These are phyloP conservation scores for Pterostichus niger DNA, from an alignment of 2,888 invertebrate genomes.

Conservation along the genomic window DNA sequence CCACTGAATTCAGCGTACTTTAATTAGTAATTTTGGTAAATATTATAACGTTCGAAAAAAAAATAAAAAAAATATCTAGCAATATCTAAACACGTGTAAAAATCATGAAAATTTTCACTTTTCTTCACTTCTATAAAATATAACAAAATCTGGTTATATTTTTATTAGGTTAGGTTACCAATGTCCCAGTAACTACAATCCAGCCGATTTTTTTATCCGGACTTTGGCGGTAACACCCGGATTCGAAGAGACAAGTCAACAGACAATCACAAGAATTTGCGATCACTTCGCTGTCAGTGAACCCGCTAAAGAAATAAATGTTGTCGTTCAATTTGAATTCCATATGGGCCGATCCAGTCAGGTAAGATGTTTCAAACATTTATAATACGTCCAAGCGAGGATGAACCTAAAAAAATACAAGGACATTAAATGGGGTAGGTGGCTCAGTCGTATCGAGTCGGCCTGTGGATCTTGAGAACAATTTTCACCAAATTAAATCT, in stretches of 20 bases:
- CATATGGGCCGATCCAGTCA: conserved; percentile 82
- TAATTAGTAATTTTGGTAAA: not conserved
- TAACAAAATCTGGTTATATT: not conserved
- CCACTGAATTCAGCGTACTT: too few species aligned
- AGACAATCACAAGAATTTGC: conserved; percentile 86
- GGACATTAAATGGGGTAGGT: too few species aligned
- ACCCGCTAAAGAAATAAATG: conserved; percentile 87
- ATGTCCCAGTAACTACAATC: conserved; percentile 91
- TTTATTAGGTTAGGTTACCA: conserved; percentile 83
- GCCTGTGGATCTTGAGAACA: too few species aligned
- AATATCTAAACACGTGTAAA: not conserved
- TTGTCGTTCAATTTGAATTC: conserved; percentile 85
- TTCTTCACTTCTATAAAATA: not conserved
- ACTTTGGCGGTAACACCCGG: conserved; percentile 90
- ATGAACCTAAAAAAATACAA: too few species aligned
- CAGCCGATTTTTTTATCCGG: conserved; percentile 94
- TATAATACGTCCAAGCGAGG: not conserved
- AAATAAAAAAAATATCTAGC: not conserved
- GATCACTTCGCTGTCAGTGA: conserved; percentile 89
- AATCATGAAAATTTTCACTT: not conserved
- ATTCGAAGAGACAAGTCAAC: conserved; percentile 85
- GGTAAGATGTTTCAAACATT: conserved; percentile 73
- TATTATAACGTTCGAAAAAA: not conserved
- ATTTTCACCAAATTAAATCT: too few species aligned
- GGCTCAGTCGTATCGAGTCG: too few species aligned